Evolutionary conservation across 2,797 vertebrate genomes (phyloP).

Genomic region (Schizopygopsis pylzovi): DNA sequence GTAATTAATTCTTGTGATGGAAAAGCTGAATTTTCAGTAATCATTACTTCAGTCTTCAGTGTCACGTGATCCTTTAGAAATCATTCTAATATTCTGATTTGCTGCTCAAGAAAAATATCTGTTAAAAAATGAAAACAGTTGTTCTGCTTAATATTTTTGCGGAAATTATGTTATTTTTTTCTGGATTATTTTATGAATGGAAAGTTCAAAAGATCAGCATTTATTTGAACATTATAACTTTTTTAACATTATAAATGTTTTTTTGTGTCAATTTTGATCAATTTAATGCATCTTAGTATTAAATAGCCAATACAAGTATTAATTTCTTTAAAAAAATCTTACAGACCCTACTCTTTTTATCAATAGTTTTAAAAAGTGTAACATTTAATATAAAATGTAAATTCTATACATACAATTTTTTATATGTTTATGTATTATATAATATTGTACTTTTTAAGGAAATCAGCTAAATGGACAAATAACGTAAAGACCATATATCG

Average conservation of each 20-base stretch:
- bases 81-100: neutral
- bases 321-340: neutral
- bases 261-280: neutral
- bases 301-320: neutral
- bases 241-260: neutral
- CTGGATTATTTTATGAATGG: neutral
- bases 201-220: neutral
- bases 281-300: neutral
- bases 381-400: neutral
- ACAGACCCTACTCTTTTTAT: neutral
- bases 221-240: neutral
- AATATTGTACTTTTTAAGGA: neutral
- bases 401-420: neutral
- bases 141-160: neutral
- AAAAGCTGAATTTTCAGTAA: neutral
- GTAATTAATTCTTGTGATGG: neutral
- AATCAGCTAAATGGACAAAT: constrained; percentile 3
- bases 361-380: neutral
- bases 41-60: neutral
- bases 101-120: neutral
- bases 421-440: neutral
- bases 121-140: neutral
- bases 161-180: neutral
- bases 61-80: neutral
- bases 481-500: neutral